Evolutionary conservation across 2,888 invertebrate species (phyloP).

Genomic region (Drosophila nigricruria): DNA sequence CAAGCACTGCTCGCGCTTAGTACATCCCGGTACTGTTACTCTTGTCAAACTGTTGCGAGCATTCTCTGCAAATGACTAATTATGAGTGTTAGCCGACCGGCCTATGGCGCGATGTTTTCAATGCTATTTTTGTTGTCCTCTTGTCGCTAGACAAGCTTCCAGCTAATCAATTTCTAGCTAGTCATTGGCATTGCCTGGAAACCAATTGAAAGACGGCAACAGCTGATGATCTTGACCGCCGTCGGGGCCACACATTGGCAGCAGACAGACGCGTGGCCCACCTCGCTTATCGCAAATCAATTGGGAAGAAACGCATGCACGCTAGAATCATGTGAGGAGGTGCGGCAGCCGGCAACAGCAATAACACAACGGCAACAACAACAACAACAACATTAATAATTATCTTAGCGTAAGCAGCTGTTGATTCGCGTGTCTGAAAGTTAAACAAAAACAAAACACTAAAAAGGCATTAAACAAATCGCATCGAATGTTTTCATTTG

Average conservation of each 20-base stretch:
- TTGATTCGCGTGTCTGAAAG: slow-evolving; percentile 61
- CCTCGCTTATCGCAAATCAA: slow-evolving; percentile 62
- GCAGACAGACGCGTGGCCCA: slow-evolving; percentile 67
- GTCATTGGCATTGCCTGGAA: slow-evolving; percentile 56
- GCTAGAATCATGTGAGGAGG: slow-evolving; percentile 42
- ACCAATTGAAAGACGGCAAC: slow-evolving; percentile 37
- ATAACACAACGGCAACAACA: slow-evolving; percentile 9
- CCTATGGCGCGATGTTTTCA: slow-evolving; percentile 59
- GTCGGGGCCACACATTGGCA: slow-evolving; percentile 26
- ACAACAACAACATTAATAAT: slow-evolving; percentile 25
- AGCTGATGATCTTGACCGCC: slow-evolving; percentile 54
- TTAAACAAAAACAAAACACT: slow-evolving; percentile 28
- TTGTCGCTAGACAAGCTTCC: slow-evolving; percentile 25
- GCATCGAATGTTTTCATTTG: slow-evolving; percentile 71
- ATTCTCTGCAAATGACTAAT: slow-evolving; percentile 55
- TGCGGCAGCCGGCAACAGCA: slow-evolving; percentile 17
- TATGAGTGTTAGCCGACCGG: slow-evolving; percentile 28
- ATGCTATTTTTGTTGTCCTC: background rate
- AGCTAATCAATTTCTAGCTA: slow-evolving; percentile 50
- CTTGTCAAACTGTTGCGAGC: slow-evolving; percentile 19
- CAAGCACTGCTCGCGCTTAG: slow-evolving; percentile 2
- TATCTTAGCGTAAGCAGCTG: slow-evolving; percentile 68
- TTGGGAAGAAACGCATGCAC: slow-evolving; percentile 14
- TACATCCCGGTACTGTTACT: slow-evolving; percentile 6
- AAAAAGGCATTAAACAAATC: slow-evolving; percentile 37